Percentiles rank a stretch among this genome's conserved stretches.
Conservation (phyloP, 2,888 invertebrate genomes). For the Lepidocyrtoides sp. region DNA sequence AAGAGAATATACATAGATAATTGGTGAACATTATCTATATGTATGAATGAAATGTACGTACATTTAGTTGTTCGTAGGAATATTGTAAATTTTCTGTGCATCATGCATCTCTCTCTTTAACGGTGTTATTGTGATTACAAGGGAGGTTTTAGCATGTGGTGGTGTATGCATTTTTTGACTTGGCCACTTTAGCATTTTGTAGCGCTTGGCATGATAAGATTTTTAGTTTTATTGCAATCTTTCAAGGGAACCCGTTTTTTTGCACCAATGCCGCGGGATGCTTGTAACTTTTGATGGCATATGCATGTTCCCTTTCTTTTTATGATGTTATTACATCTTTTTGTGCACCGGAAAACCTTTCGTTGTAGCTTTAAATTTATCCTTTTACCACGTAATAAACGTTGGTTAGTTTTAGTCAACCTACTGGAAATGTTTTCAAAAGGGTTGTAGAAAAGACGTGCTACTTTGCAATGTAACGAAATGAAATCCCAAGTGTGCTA, state of each 20-base stretch:
- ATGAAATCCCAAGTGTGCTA: neutral
- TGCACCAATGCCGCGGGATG: neutral
- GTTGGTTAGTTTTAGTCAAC: no score
- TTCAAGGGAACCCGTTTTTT: neutral
- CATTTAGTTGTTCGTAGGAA: no score
- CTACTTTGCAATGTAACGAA: neutral
- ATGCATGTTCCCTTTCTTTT: neutral
- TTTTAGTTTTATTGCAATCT: neutral
- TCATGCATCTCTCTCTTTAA: slow-evolving; percentile 29
- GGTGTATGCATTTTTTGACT: neutral
- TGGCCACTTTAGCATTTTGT: neutral
- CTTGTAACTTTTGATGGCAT: slow-evolving; percentile 30
- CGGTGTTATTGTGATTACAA: neutral
- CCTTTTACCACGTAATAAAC: no score
- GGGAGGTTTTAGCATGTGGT: neutral
- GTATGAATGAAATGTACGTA: no score
- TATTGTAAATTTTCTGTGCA: slow-evolving; percentile 40
- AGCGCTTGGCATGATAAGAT: neutral
- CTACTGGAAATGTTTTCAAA: neutral
- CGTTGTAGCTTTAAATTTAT: no score
- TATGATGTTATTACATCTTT: no score
- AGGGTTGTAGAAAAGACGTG: neutral
- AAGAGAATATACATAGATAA: neutral
- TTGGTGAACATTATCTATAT: slow-evolving; percentile 37
- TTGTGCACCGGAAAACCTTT: no score